Evolutionary conservation across 2,113 vertebrate genomes (phyloP).

Genomic region (Platichthys stellatus): DNA sequence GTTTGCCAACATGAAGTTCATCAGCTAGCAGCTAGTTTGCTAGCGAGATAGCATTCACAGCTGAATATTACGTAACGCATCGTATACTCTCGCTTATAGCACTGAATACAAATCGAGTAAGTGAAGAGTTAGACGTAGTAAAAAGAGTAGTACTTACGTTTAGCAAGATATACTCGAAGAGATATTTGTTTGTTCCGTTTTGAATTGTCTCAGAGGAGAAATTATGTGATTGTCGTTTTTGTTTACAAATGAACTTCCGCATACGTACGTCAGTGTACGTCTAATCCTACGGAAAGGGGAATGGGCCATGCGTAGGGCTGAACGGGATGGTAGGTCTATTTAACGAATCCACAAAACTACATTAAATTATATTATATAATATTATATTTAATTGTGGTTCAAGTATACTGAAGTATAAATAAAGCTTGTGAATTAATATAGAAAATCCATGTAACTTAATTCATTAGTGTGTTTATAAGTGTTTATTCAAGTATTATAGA

Average conservation of each 20-base stretch:
- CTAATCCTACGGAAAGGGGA: constrained; percentile 30
- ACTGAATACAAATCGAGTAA: background rate
- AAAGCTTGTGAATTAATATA: too few relatives aligned
- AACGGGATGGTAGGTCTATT: too few relatives aligned
- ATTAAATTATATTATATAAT: too few relatives aligned
- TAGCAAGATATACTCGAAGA: background rate
- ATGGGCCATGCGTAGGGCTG: constrained; percentile 16
- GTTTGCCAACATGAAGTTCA: constrained; percentile 12
- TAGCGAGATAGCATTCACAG: constrained; percentile 18
- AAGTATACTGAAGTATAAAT: too few relatives aligned
- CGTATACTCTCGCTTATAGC: too few relatives aligned
- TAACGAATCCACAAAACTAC: background rate
- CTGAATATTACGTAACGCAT: constrained; percentile 36
- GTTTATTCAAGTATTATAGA: too few relatives aligned
- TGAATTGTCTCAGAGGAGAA: background rate
- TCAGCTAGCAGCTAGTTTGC: constrained; percentile 35
- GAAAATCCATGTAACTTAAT: too few relatives aligned
- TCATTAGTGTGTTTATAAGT: too few relatives aligned
- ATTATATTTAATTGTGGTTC: too few relatives aligned
- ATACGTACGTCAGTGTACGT: constrained; percentile 40
- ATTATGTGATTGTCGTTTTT: constrained; percentile 45
- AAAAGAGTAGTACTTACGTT: constrained; percentile 32
- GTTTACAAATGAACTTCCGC: constrained; percentile 73
- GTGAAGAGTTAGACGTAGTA: fast-evolving
- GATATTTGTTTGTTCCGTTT: background rate